phyloP scores from a whole-genome alignment of 1,140 invertebrate genomes.

The Cataglyphis hispanica region DNA sequence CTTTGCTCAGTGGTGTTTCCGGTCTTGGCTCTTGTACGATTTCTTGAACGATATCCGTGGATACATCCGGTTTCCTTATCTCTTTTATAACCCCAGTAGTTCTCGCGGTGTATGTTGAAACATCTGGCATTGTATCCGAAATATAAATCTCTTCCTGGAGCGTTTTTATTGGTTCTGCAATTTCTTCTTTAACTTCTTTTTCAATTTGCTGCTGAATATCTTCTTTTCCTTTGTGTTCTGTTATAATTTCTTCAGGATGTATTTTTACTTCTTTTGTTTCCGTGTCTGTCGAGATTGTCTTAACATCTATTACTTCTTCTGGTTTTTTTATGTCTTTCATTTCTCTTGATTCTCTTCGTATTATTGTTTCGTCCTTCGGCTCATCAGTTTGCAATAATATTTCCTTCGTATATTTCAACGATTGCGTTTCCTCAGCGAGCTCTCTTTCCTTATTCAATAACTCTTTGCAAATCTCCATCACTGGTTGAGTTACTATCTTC shows the following conservation, averaged over 20 bases:
- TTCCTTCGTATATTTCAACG: no score
- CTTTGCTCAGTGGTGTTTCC: slow-evolving; percentile 4
- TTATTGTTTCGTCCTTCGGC: no score
- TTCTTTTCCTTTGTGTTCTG: slow-evolving; percentile 48
- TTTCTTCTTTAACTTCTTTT: slow-evolving; percentile 14
- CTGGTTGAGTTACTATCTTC: slow-evolving; percentile 8
- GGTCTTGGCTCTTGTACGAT: not conserved
- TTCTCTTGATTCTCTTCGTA: no score
- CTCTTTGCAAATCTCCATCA: slow-evolving; percentile 46
- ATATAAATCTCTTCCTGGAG: no score
- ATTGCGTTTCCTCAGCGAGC: slow-evolving; percentile 39
- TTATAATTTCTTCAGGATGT: not conserved
- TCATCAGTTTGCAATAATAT: no score
- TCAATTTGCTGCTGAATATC: slow-evolving; percentile 12
- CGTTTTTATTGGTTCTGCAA: not conserved
- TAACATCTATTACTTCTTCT: no score
- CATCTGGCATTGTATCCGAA: not conserved
- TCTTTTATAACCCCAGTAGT: not conserved
- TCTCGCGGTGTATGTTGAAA: no score
- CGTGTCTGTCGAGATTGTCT: no score
- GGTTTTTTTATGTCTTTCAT: no score
- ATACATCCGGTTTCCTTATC: not conserved
- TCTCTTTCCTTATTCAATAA: slow-evolving; percentile 51
- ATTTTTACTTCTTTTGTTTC: no score
- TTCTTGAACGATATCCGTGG: not conserved